Conservation (phyloP, 2,113 vertebrate genomes). For the Dolichotis patagonum region DNA sequence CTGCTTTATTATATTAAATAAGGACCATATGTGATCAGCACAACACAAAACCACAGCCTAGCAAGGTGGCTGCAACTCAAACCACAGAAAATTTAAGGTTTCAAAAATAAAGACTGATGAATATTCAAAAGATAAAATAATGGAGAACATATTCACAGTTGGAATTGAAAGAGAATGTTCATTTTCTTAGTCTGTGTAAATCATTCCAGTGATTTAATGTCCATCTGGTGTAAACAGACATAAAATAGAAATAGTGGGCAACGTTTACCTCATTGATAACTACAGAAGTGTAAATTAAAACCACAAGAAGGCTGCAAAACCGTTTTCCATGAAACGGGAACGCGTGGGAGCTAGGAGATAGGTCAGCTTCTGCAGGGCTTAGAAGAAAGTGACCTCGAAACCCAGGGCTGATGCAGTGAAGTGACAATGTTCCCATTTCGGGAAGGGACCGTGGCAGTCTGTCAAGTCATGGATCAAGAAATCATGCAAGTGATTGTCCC, state of each 20-base stretch:
- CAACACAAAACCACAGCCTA: background rate
- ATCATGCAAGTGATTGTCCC: background rate
- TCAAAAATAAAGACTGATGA: background rate
- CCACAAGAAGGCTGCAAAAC: background rate
- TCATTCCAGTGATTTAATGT: background rate
- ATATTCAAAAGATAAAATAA: slow-evolving; percentile 27
- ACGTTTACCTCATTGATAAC: slow-evolving; percentile 8
- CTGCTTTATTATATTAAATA: slow-evolving; percentile 23
- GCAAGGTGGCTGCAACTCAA: background rate
- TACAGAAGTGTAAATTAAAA: slow-evolving; percentile 26
- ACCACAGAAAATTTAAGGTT: slow-evolving; percentile 1
- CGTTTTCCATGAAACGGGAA: background rate
- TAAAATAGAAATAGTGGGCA: slow-evolving; percentile 26
- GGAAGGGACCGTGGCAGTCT: background rate
- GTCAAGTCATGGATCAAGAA: background rate
- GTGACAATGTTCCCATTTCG: background rate
- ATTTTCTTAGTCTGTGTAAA: background rate
- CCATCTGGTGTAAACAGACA: background rate
- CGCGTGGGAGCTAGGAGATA: background rate
- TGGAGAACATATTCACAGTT: background rate
- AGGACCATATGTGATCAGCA: background rate
- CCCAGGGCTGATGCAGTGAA: background rate
- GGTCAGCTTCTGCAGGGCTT: background rate
- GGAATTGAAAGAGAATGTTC: background rate
- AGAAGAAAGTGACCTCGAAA: background rate